Evolutionary conservation across 1,140 invertebrate species (phyloP), one percentile per base, ranked within the genome.

Genomic region (Drosophila arizonae): DNA sequence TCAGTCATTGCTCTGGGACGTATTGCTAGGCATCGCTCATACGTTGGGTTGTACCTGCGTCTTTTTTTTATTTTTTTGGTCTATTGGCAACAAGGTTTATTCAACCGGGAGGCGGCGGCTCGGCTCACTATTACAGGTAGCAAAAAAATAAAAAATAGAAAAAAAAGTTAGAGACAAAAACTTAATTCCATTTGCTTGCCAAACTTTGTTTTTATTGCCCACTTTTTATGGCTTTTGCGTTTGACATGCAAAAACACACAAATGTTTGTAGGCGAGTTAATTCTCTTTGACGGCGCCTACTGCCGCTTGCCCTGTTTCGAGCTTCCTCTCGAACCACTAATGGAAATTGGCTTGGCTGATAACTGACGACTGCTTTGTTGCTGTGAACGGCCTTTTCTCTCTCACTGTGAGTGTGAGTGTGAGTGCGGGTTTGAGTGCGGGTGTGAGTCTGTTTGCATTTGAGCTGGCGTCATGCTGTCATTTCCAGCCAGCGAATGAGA

Each of bases 321-420:
- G 4, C 36, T 57, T 46, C 52, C 30, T 77, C 43, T 57, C 39
- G 21, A 36, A 17, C 21, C 54, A 56, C 76, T 79, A 72, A 82
- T 84, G 77, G 63, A 72, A 84, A 82, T 82, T 79, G 72, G 76
- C 64, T 51, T 30, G 77, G 10, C 17, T 55, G 72, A 60, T 69
- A 72, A 81, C 79, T 82, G 79, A 79, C 80, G 79, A 58, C 43
- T 43, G 69, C 79, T 77, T 69, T 81, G 78, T 81, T 77, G 39
- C 15, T 21, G 17, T 52, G 28, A n/a, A 13, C 36, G 36, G 21
- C 9, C 24, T 39, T 51, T 61, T 36, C 24, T 36, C 30, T 33
- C n/a, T 17, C 9, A 26, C 6, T 17, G 43, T 9, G 33, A 33
- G 33, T 45, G 43, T 9, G 33, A 33, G 33, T 45, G 33, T 45